Evolutionary conservation across 2,113 vertebrate species (phyloP), one percentile per base, ranked within the genome.

Genomic region (Setophaga coronata): DNA sequence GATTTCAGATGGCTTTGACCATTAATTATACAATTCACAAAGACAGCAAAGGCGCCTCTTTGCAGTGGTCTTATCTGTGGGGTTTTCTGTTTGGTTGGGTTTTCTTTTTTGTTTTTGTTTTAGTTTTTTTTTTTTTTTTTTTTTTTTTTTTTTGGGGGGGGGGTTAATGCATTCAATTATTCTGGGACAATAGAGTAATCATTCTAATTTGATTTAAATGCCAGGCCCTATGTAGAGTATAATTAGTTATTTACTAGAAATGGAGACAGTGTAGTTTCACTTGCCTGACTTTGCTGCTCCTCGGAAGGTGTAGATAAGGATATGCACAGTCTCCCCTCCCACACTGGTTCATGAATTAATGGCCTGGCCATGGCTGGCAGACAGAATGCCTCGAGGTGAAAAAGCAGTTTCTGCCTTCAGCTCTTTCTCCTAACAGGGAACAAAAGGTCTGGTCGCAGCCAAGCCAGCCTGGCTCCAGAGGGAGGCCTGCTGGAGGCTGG

Each of bases 161-260:
- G 34, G 34, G 34, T 36, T 36, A 78, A 56, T 47, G 16, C 51
- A 53, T 86, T 77, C 36, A 70, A 51, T 3, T 53, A 67, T 56
- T 58, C n/a, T 64, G 40, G 47, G 80, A 78, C 60, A 81, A 70
- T 1, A 67, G 25, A 85, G 12, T 50, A 34, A 67, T 61, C 4
- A 0, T 65, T 82, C 72, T 67, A 83, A 71, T 71, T 82, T 87
- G 17, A 78, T 70, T 60, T 36, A 73, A 86, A 86, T 40, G 25
- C 17, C 24, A 90, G 9, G 56, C 60, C 45, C 64, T 82, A 36
- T 71, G 60, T 81, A 83, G 67, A 20, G 48, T 78, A 89, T 69
- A 89, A 84, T 81, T 25, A 93, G 64, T 78, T 84, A 60, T 88
- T 96, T 89, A 82, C 95, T 95, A 96, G 95, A 95, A 96, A 73